These are phyloP conservation scores for Lindbergichthys nudifrons DNA, from an alignment of 2,797 vertebrate genomes.

Conservation along the genomic window DNA sequence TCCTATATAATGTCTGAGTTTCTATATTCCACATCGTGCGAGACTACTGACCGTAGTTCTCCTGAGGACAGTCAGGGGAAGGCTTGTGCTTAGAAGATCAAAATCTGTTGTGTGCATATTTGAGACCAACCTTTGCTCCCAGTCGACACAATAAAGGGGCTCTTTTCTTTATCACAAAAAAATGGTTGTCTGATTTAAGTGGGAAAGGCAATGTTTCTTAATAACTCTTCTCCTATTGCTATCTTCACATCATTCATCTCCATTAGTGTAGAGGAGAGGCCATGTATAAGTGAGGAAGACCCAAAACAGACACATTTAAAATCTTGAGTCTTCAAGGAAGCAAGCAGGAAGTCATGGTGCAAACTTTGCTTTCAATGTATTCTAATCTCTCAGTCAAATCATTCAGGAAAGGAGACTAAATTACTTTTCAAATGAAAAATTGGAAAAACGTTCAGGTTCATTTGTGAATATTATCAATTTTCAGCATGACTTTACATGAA, in stretches of 20 bases:
- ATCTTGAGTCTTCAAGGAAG: constrained; percentile 22
- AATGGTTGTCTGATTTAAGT: constrained; percentile 34
- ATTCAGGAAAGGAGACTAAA: constrained; percentile 43
- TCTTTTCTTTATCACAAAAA: constrained; percentile 45
- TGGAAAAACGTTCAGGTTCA: constrained; percentile 42
- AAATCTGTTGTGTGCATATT: constrained; percentile 30
- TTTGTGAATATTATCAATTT: no score
- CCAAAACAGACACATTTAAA: not conserved
- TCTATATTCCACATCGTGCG: constrained; percentile 23
- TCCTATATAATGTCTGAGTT: constrained; percentile 24
- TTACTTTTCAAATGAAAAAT: constrained; percentile 41
- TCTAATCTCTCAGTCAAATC: constrained; percentile 47
- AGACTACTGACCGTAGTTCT: constrained; percentile 38
- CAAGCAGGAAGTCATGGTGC: constrained; percentile 9
- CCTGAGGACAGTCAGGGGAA: constrained; percentile 36
- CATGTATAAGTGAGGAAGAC: constrained; percentile 15
- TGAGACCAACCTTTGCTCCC: constrained; percentile 23
- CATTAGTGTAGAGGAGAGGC: constrained; percentile 42
- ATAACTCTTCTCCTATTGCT: constrained; percentile 47
- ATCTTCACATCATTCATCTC: constrained; percentile 64
- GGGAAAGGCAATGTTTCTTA: constrained; percentile 32
- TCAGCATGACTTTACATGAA: no score
- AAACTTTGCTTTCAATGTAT: constrained; percentile 36
- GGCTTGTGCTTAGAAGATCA: constrained; percentile 35
- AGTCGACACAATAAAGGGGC: constrained; percentile 40